A percentile compares a stretch with the other conserved stretches of the same genome.
These are phyloP conservation scores for Holothuria scabra DNA, from an alignment of 53 echinoderm and acorn worm species.

Conservation along the genomic window DNA sequence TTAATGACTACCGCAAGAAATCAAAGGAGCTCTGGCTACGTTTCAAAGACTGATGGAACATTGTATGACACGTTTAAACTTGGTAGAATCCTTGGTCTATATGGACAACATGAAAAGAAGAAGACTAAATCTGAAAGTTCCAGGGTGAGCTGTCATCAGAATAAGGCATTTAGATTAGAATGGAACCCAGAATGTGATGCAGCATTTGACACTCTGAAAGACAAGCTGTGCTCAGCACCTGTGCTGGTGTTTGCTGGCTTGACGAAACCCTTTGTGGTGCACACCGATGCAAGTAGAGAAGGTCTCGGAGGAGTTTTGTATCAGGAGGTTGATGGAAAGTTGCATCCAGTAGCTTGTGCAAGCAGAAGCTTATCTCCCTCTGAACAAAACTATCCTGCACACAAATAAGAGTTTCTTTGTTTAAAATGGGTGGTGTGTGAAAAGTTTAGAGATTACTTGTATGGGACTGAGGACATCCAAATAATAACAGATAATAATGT, in stretches of 20 bases:
- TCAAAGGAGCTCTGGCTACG: constrained; percentile 62
- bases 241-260: constrained; percentile 32
- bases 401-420: constrained; percentile 62
- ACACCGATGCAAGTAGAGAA: constrained; percentile 13
- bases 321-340: background rate
- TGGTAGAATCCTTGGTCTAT: constrained; percentile 5
- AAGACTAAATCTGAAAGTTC: constrained; percentile 55
- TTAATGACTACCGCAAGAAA: background rate
- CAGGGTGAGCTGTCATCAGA: too few species aligned
- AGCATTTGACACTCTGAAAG: constrained; percentile 11
- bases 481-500: constrained; percentile 73
- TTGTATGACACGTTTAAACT: constrained; percentile 44
- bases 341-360: constrained; percentile 28
- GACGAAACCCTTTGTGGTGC: constrained; percentile 1
- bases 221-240: constrained; percentile 9
- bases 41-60: constrained; percentile 62
- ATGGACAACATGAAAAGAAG: constrained; percentile 60
- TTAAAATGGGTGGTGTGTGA: constrained; percentile 72
- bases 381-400: constrained; percentile 60
- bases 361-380: background rate
- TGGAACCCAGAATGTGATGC: constrained; percentile 18
- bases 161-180: background rate
- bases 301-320: constrained; percentile 14
- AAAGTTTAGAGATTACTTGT: constrained; percentile 61
- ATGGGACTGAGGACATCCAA: constrained; percentile 45